Conservation (phyloP, 2,888 invertebrate species). For the Camptogramma bilineatum region DNA sequence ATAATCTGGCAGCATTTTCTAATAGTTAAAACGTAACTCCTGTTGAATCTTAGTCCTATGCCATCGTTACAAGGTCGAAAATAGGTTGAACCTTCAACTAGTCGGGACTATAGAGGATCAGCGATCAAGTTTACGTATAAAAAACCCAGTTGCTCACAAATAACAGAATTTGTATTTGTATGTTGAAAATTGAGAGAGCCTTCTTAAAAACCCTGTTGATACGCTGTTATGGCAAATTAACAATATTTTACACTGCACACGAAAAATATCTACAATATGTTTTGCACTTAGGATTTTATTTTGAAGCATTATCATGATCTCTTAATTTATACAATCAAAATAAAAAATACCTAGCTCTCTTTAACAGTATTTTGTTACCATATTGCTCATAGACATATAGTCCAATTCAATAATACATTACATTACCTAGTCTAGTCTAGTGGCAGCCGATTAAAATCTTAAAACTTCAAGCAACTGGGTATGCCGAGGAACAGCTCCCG, state of each 20-base stretch:
- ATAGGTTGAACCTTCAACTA: conserved; percentile 36
- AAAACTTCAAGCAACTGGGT: conserved; percentile 34
- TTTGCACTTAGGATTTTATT: conserved; percentile 4
- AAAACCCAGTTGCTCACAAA: conserved; percentile 44
- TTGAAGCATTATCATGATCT: background rate
- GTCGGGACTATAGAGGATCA: conserved; percentile 35
- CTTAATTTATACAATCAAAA: conserved; percentile 17
- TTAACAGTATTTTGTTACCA: conserved; percentile 16
- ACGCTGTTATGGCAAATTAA: conserved; percentile 12
- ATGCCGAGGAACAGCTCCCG: conserved; percentile 24
- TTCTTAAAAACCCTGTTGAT: conserved; percentile 28
- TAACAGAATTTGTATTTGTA: conserved; percentile 12
- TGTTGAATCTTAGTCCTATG: conserved; percentile 33
- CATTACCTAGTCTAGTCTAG: conserved; percentile 15
- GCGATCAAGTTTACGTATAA: conserved; percentile 37
- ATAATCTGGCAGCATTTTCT: conserved; percentile 38
- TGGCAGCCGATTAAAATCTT: conserved; percentile 22
- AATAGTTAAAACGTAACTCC: conserved; percentile 25
- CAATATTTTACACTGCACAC: conserved; percentile 11
- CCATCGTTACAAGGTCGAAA: conserved; percentile 39
- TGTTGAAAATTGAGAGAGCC: conserved; percentile 23
- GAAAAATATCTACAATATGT: conserved; percentile 24
- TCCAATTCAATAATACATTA: conserved; percentile 21
- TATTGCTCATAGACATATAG: conserved; percentile 20
- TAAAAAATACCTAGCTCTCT: conserved; percentile 20